These are phyloP conservation scores for Anguilla obscura DNA, from an alignment of 2,797 vertebrate genomes.

Conservation along the genomic window DNA sequence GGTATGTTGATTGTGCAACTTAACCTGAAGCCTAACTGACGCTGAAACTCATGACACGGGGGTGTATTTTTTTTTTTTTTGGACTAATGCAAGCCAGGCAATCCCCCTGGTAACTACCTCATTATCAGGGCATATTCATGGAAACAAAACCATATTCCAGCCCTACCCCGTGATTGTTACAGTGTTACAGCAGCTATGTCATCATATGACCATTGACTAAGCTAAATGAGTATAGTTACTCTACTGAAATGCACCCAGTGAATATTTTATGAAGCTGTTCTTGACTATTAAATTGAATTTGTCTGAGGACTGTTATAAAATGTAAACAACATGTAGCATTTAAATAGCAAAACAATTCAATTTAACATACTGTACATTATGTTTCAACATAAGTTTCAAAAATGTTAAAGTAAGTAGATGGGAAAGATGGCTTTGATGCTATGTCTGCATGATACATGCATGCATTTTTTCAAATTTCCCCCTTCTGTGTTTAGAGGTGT, in stretches of 20 bases:
- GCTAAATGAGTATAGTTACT: neutral
- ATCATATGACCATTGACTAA: constrained; percentile 3
- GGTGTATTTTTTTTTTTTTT: neutral
- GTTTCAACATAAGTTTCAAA: neutral
- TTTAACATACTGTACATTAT: neutral
- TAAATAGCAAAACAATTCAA: neutral
- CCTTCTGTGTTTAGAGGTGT: neutral
- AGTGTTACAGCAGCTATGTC: neutral
- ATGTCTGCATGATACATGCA: neutral
- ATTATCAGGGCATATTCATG: neutral
- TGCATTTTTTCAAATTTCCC: neutral
- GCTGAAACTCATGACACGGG: neutral
- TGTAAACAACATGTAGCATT: neutral
- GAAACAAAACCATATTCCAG: neutral
- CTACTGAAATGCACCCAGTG: neutral
- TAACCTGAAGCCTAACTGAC: neutral
- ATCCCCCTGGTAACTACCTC: neutral
- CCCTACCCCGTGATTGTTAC: neutral
- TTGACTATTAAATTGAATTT: neutral
- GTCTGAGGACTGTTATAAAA: neutral
- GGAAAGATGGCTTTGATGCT: neutral
- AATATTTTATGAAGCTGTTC: neutral
- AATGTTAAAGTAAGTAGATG: neutral
- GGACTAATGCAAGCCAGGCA: constrained; percentile 9
- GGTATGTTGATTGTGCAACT: neutral